Evolutionary conservation across 1,140 invertebrate genomes (phyloP), one percentile per base, ranked within the genome.

Genomic region (Drosophila albomicans): DNA sequence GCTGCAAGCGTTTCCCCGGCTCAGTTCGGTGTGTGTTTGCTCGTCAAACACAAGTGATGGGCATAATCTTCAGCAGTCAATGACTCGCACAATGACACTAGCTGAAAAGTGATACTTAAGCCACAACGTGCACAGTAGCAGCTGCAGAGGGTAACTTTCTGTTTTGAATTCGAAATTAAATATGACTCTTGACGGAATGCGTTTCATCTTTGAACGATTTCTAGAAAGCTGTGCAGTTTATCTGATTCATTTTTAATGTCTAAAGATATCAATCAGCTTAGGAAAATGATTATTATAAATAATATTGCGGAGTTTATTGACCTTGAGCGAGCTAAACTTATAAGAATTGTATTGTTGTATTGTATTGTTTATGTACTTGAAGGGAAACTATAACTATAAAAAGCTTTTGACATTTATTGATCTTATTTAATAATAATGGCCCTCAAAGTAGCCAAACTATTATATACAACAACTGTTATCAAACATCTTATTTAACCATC

Each of bases 1-100:
- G 61, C 45, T 62, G 28, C 25, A 10, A 49, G 28, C 62, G 62
- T 63, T 41, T 63, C 16, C 13, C 61, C 38, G 16, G 52, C 52
- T 49, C 35, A 6, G 13, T 43, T 15, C 20, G 20, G 20, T 41
- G 51, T 35, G 5, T 72, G 41, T 61, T 46, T 54, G 58, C 66
- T 46, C 35, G 41, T 62, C 65, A 74, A 68, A 61, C n/a, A 54
- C 65, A 59, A 48, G 7, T 68, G 57, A 56, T 61, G 65, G 59
- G 56, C 49, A 52, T 73, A 16, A 67, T 51, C 46, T 52, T 28
- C 25, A 43, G 64, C 56, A 72, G 63, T 66, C 54, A 32, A 8
- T 25, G n/a, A n/a, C 45, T 30, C n/a, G 32, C 30, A 25, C 20
- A 69, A 62, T 67, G 70, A 67, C 64, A 73, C 48, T 6, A 61